Conservation (phyloP, 2,797 vertebrate genomes). For the Telmatherina bonti region DNA sequence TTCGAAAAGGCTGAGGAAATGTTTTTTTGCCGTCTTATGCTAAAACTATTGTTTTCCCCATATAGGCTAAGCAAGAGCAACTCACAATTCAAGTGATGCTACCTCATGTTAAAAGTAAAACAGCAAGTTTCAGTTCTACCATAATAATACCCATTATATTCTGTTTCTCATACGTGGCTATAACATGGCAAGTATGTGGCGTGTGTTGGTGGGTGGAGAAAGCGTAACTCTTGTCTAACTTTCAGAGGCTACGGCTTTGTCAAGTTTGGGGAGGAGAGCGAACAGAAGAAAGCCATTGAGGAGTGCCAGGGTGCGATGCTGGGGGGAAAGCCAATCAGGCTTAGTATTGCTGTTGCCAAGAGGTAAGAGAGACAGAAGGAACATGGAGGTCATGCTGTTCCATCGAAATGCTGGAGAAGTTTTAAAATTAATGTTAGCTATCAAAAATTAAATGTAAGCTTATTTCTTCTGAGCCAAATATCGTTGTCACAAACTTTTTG, state of each 20-base stretch:
- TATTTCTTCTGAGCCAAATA: no score
- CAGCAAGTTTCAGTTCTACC: conserved; percentile 89
- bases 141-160: conserved; percentile 86
- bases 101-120: conserved; percentile 92
- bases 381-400: background rate
- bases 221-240: conserved; percentile 64
- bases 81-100: conserved; percentile 91
- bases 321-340: conserved; percentile 89
- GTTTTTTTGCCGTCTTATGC: conserved; percentile 80
- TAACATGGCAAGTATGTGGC: conserved; percentile 72
- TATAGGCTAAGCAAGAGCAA: conserved; percentile 91
- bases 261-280: conserved; percentile 91
- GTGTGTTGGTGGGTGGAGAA: conserved; percentile 18
- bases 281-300: conserved; percentile 94
- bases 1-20: conserved; percentile 72
- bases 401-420: no score
- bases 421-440: no score
- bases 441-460: no score
- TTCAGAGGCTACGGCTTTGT: conserved; percentile 93
- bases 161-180: conserved; percentile 80
- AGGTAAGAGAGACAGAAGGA: conserved; percentile 74
- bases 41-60: conserved; percentile 91
- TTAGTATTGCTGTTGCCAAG: conserved; percentile 93
- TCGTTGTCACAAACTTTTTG: background rate
- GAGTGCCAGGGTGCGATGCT: conserved; percentile 92